These are phyloP conservation scores for Callospermophilus lateralis DNA, from an alignment of 2,113 vertebrate genomes.

Conservation along the genomic window DNA sequence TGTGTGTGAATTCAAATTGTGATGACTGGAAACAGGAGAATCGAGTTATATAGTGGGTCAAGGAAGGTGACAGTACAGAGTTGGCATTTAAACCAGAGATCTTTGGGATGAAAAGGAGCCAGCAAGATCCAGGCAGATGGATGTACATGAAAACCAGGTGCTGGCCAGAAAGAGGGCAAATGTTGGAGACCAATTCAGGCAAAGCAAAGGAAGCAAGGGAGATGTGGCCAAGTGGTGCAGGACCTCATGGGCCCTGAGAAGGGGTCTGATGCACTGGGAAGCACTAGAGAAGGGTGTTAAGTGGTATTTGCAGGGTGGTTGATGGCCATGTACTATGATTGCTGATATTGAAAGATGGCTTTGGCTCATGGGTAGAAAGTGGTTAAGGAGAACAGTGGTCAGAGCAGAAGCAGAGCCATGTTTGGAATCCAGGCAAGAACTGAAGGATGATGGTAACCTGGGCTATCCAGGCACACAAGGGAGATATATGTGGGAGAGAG, in stretches of 20 bases:
- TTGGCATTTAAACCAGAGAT: neutral
- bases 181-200: neutral
- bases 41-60: neutral
- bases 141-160: neutral
- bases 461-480: accelerated
- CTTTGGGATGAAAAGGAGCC: neutral
- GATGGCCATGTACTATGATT: neutral
- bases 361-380: neutral
- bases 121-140: neutral
- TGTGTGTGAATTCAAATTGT: neutral
- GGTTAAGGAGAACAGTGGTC: neutral
- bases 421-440: neutral
- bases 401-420: neutral
- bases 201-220: neutral
- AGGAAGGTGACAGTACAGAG: neutral
- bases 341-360: neutral
- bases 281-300: neutral
- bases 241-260: neutral
- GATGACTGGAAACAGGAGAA: neutral
- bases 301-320: too few relatives aligned
- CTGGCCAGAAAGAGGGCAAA: neutral
- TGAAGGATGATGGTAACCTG: neutral
- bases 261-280: neutral
- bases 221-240: neutral
- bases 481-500: neutral